A percentile compares a stretch with the other conserved stretches of the same genome.
Conservation (phyloP, 2,113 vertebrate species). For the Camelus dromedarius region DNA sequence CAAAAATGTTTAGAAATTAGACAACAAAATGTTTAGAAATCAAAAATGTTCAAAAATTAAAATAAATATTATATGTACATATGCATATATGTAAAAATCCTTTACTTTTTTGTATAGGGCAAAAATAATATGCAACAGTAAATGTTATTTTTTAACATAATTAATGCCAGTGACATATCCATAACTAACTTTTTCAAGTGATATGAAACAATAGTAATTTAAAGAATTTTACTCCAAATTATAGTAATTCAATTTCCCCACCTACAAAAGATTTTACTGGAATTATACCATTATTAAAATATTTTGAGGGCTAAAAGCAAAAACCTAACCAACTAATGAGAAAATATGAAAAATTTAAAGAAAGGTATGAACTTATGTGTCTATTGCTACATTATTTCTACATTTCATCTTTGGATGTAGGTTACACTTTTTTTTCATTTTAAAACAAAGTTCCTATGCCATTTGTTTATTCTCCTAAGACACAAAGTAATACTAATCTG, state of each 20-base stretch:
- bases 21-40: background rate
- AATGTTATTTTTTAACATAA: background rate
- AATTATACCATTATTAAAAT: background rate
- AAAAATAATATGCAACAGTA: background rate
- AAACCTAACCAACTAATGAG: background rate
- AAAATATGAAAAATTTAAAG: constrained; percentile 27
- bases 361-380: background rate
- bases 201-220: background rate
- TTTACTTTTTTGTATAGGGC: background rate
- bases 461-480: background rate
- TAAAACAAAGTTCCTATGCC: background rate
- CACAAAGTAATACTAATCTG: background rate
- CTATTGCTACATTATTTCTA: background rate
- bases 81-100: background rate
- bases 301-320: background rate
- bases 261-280: too few relatives aligned
- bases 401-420: background rate
- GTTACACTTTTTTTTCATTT: background rate
- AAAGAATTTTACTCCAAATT: background rate
- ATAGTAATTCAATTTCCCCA: too few relatives aligned
- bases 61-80: background rate
- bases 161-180: background rate
- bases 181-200: background rate
- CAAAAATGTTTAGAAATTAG: background rate
- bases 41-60: background rate